Conservation (phyloP, 2,888 invertebrate species). For the Idaea aversata region DNA sequence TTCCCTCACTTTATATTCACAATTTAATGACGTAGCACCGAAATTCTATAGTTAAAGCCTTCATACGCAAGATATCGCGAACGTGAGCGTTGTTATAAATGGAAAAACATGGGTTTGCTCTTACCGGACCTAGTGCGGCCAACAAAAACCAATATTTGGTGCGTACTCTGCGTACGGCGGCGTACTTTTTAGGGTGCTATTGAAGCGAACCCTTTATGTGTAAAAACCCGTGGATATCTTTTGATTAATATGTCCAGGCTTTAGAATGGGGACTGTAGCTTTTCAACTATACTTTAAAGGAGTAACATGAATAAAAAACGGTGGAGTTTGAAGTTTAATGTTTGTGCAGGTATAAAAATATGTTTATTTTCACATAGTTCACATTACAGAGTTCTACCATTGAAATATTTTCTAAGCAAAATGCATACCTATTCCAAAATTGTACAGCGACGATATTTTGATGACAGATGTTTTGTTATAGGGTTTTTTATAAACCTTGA, state of each 20-base stretch:
- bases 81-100: slow-evolving; percentile 63
- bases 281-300: slow-evolving; percentile 5
- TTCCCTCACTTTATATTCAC: slow-evolving; percentile 77
- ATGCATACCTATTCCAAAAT: no score
- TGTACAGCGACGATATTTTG: no score
- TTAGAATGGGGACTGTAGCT: neutral
- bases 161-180: slow-evolving; percentile 18
- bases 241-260: slow-evolving; percentile 64
- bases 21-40: slow-evolving; percentile 74
- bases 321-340: neutral
- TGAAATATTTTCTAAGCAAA: no score
- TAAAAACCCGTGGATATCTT: slow-evolving; percentile 69
- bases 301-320: neutral
- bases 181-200: slow-evolving; percentile 54
- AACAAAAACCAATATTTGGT: slow-evolving; percentile 79
- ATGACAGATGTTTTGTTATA: no score
- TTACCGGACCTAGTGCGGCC: slow-evolving; percentile 66
- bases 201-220: slow-evolving; percentile 70
- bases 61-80: slow-evolving; percentile 62
- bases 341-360: neutral
- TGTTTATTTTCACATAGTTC: no score
- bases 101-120: slow-evolving; percentile 77
- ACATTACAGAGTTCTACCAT: no score
- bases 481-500: no score
- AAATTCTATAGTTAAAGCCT: slow-evolving; percentile 65